These are phyloP conservation scores for Harpagoxenus sublaevis DNA, from an alignment of 2,888 invertebrate genomes.

Conservation along the genomic window DNA sequence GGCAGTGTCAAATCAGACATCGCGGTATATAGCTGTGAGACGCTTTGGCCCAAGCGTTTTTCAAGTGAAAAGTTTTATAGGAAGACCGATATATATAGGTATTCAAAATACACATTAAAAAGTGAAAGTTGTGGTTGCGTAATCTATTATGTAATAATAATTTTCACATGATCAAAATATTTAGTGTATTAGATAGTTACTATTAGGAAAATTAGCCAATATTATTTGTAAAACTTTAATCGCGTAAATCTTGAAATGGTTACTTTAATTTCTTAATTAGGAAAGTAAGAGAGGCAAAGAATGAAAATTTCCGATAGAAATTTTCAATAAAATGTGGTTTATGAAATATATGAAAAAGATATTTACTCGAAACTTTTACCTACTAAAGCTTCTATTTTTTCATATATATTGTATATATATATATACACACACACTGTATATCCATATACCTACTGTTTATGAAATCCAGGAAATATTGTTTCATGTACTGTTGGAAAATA, in stretches of 20 bases:
- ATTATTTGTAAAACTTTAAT: neutral
- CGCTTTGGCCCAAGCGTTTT: neutral
- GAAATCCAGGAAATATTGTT: neutral
- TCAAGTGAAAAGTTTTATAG: neutral
- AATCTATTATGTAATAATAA: neutral
- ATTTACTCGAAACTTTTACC: neutral
- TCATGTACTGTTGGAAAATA: neutral
- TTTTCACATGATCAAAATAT: neutral
- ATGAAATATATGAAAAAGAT: neutral
- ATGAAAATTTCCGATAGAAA: neutral
- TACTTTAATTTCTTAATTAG: neutral
- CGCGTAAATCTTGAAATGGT: neutral
- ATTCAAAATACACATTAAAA: neutral
- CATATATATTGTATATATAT: too few species aligned
- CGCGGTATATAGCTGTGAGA: neutral
- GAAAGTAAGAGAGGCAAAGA: neutral
- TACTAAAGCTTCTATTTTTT: neutral
- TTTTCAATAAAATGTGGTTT: neutral
- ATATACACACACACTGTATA: too few species aligned
- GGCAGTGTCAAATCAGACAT: conserved; percentile 19
- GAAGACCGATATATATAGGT: too few species aligned
- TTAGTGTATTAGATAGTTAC: neutral
- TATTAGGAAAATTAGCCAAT: neutral
- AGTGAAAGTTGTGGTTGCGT: neutral
- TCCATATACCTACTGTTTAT: neutral